Conservation (phyloP, 2,888 invertebrate species). For the Caenorhabditis imperialis region DNA sequence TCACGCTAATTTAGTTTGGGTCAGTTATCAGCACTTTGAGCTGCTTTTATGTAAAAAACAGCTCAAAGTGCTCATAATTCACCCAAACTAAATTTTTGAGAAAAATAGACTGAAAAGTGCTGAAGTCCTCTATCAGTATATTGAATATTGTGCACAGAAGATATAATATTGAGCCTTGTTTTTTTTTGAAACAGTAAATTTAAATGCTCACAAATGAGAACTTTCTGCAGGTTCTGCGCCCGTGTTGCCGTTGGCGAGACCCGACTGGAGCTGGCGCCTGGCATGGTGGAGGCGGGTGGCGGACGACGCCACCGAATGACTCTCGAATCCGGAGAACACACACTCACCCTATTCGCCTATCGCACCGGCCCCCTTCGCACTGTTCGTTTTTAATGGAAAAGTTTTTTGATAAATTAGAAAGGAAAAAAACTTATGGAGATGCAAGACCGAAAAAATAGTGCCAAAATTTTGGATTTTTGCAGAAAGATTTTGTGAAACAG, state of each 20-base stretch:
- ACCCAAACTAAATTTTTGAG: no score
- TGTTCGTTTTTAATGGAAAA: slow-evolving; percentile 21
- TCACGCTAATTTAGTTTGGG: no score
- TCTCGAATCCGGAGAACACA: slow-evolving; percentile 62
- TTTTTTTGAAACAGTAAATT: no score
- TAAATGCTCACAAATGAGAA: no score
- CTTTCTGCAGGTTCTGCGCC: no score
- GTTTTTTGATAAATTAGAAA: background rate
- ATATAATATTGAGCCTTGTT: no score
- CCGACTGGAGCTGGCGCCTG: slow-evolving; percentile 15
- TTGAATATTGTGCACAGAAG: no score
- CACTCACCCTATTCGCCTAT: slow-evolving; percentile 55
- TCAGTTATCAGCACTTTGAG: no score
- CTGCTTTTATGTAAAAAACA: no score
- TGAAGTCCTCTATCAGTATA: no score
- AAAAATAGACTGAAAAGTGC: no score
- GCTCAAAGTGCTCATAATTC: no score
- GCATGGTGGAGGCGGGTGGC: slow-evolving; percentile 67
- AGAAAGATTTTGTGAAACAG: background rate
- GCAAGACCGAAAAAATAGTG: background rate
- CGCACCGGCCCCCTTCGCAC: slow-evolving; percentile 41
- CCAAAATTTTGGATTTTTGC: background rate
- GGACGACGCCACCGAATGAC: slow-evolving; percentile 63
- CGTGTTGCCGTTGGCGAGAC: slow-evolving; percentile 46
- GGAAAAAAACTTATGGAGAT: background rate